Evolutionary conservation across 2,888 invertebrate species (phyloP), one percentile per base, ranked within the genome.

Genomic region (Capitulum mitella): DNA sequence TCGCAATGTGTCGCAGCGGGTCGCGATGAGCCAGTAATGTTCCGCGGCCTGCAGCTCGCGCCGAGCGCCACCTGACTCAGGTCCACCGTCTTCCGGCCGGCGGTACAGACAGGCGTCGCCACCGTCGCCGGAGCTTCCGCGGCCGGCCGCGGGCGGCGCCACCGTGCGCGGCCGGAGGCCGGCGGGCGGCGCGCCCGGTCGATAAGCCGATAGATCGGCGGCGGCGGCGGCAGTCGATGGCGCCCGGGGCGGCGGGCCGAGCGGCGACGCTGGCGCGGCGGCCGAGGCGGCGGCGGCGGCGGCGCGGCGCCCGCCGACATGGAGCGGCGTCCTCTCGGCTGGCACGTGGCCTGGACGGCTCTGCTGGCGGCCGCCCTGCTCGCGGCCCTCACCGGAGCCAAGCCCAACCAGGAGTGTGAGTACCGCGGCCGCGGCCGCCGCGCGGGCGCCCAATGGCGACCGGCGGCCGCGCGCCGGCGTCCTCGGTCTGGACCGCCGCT

Each of bases 151-250:
- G 58, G 58, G 54, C 19, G 54, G 54, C 58, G 58, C n/a, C n/a
- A 29, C 58, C 10, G 58, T 29, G n/a, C n/a, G 58, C 58, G 58
- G 58, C n/a, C 58, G 58, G 58, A n/a, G n/a, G n/a, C n/a, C 58
- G 54, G 54, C 54, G 58, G 58, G n/a, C n/a, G n/a, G 10, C n/a
- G 58, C n/a, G 58, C 6, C 29, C n/a, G 58, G 58, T 58, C 58
- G 58, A 58, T 58, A 58, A 58, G 58, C 58, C 58, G 58, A 58
- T 58, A 58, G n/a, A n/a, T 58, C 29, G 58, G 58, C 58, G 58
- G n/a, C 58, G 58, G 29, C 29, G 58, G 29, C 58, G 58, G 5
- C 58, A 58, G 58, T 58, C 58, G 58, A 58, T 58, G 58, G 58
- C 58, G 43, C 6, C 43, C 6, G 43, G 43, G 43, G 43, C 6